Conservation (phyloP, 2,888 invertebrate genomes). For the Xestoiulus laeticollis region DNA sequence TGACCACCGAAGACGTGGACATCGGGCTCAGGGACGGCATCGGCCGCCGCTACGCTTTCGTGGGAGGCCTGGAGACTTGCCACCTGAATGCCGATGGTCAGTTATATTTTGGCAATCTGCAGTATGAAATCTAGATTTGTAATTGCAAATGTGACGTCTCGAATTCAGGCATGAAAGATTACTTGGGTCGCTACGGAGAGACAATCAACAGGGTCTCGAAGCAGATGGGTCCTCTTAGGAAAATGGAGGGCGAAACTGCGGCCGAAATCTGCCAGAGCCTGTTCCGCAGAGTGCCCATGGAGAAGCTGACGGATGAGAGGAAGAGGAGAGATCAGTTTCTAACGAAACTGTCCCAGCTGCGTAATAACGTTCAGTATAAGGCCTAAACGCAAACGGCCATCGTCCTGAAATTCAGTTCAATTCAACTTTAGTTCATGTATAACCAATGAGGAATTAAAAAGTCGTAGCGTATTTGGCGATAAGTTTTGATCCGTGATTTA, state of each 20-base stretch:
- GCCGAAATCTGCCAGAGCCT: constrained; percentile 76
- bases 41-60: constrained; percentile 94
- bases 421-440: no score
- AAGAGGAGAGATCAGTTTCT: constrained; percentile 85
- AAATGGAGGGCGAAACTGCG: constrained; percentile 76
- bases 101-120: not conserved
- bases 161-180: constrained; percentile 70
- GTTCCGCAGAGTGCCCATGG: constrained; percentile 77
- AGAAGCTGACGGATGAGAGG: constrained; percentile 77
- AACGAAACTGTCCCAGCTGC: constrained; percentile 77
- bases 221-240: constrained; percentile 79
- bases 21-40: constrained; percentile 93
- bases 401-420: no score
- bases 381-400: not conserved
- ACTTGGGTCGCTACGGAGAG: constrained; percentile 71
- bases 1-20: constrained; percentile 88
- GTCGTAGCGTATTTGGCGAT: no score
- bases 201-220: constrained; percentile 73
- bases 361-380: constrained; percentile 43
- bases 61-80: constrained; percentile 92
- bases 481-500: no score
- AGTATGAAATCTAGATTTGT: not conserved
- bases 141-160: not conserved
- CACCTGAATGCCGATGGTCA: constrained; percentile 92
- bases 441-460: no score